Conservation (phyloP, 1,140 invertebrate species). For the Rhizoglyphus robini region DNA sequence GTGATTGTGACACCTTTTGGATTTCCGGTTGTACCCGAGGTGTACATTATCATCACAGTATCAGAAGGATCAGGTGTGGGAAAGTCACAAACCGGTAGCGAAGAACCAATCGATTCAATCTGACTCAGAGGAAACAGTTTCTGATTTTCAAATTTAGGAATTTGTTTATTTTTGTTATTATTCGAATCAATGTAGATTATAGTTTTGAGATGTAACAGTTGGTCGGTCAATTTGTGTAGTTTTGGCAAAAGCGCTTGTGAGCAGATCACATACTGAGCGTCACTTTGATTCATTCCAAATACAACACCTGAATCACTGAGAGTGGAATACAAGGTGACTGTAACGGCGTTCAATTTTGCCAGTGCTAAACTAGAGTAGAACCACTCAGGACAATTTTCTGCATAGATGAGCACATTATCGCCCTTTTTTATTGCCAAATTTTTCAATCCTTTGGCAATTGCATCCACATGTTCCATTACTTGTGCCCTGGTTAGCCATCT, state of each 20-base stretch:
- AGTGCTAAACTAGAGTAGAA: slow-evolving; percentile 36
- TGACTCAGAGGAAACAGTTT: slow-evolving; percentile 24
- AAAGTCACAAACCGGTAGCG: not conserved
- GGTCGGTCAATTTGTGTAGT: slow-evolving; percentile 20
- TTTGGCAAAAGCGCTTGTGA: slow-evolving; percentile 39
- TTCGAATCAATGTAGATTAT: slow-evolving; percentile 8
- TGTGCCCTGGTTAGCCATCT: slow-evolving; percentile 73
- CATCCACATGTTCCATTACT: slow-evolving; percentile 53
- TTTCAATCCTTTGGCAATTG: slow-evolving; percentile 63
- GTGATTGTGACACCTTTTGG: slow-evolving; percentile 30
- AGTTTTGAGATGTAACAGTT: not conserved
- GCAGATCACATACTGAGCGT: slow-evolving; percentile 46
- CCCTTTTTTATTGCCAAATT: slow-evolving; percentile 41
- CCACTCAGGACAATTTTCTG: slow-evolving; percentile 40
- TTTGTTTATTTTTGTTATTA: not conserved
- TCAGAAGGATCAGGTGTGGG: slow-evolving; percentile 47
- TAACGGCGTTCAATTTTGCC: slow-evolving; percentile 35
- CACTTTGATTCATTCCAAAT: slow-evolving; percentile 90
- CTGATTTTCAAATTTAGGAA: too few species aligned
- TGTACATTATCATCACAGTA: slow-evolving; percentile 43
- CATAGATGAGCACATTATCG: slow-evolving; percentile 35
- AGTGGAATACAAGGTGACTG: slow-evolving; percentile 13
- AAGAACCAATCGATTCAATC: not conserved
- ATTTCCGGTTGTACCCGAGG: slow-evolving; percentile 36
- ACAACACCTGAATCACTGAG: slow-evolving; percentile 70